Evolutionary conservation across 2,888 invertebrate genomes (phyloP).

Genomic region (Hyposoter didymator): DNA sequence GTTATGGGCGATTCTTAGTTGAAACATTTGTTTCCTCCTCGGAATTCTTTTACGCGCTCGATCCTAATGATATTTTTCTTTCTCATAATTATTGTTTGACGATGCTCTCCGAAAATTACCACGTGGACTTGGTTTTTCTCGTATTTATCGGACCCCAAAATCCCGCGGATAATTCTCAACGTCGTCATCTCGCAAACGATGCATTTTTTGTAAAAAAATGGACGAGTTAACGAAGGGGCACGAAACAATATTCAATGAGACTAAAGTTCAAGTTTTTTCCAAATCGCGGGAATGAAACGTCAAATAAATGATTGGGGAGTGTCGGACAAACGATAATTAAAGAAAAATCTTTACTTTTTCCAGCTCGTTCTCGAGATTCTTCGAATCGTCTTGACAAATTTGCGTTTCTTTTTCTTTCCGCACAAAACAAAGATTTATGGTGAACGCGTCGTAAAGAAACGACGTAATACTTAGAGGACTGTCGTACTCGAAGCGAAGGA

Average conservation of each 20-base stretch:
- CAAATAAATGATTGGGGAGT: not conserved
- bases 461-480: slow-evolving; percentile 56
- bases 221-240: not conserved
- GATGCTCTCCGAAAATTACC: not conserved
- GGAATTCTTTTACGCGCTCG: not conserved
- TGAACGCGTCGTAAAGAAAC: slow-evolving; percentile 34
- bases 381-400: not conserved
- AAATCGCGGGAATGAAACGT: not conserved
- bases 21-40: not conserved
- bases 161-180: not conserved
- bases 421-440: slow-evolving; percentile 37
- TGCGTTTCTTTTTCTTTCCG: not conserved
- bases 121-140: not conserved
- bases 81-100: not conserved
- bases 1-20: not conserved
- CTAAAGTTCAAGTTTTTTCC: not conserved
- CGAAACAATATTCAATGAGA: not conserved
- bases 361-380: not conserved
- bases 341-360: not conserved
- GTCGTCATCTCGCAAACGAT: not conserved
- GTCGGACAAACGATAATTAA: not conserved
- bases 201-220: not conserved
- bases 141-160: not conserved
- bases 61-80: not conserved
- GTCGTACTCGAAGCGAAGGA: slow-evolving; percentile 39